These are phyloP conservation scores for Erinaceus europaeus DNA, from an alignment of 2,113 vertebrate genomes.

Conservation along the genomic window DNA sequence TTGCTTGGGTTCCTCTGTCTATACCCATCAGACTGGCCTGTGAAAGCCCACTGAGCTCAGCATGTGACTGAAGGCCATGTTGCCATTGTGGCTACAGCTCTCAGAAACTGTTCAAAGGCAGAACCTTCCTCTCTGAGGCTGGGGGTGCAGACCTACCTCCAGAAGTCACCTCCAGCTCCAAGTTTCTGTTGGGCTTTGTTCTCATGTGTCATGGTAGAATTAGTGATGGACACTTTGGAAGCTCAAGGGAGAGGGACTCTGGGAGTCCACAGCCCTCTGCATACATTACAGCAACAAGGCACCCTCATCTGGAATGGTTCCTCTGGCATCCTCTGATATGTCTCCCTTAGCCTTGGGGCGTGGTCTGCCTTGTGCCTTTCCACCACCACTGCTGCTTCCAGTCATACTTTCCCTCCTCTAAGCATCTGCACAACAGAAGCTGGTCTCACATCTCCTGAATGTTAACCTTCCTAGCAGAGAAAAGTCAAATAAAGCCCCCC, in stretches of 20 bases:
- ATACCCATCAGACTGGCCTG: not conserved
- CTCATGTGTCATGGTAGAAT: not conserved
- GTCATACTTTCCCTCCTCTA: constrained; percentile 16
- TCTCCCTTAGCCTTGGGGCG: not conserved
- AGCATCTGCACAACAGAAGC: constrained; percentile 24
- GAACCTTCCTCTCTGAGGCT: not conserved
- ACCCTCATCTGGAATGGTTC: not conserved
- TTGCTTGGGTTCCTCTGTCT: not conserved
- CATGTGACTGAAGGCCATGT: not conserved
- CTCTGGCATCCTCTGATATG: not conserved
- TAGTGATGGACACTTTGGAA: constrained; percentile 7
- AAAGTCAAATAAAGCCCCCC: constrained; percentile 57
- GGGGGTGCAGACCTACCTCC: too few relatives aligned
- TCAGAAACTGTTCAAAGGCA: not conserved
- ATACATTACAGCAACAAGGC: not conserved
- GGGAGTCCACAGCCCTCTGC: not conserved
- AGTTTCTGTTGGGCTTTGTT: not conserved
- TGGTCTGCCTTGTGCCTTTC: not conserved
- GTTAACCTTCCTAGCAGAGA: constrained; percentile 59
- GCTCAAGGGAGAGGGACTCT: not conserved
- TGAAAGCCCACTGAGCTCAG: not conserved
- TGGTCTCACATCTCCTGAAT: constrained; percentile 12
- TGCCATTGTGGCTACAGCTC: not conserved
- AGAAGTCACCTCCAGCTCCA: not conserved
- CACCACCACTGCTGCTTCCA: not conserved